phyloP scores from a whole-genome alignment of 2,113 vertebrate species.

The Ptychochromis oligacanthus region DNA sequence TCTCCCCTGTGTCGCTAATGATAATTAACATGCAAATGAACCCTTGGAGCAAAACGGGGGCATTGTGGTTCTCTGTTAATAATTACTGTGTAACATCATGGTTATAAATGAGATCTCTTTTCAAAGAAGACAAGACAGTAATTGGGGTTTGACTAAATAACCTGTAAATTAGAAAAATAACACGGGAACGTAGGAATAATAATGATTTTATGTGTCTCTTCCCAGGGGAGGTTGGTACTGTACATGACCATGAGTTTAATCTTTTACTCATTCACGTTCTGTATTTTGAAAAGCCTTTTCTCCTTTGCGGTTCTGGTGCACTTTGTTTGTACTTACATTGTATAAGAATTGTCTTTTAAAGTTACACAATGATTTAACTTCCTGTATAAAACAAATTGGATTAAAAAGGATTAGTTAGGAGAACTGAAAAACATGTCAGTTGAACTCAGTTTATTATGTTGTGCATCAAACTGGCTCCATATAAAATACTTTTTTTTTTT shows the following conservation, averaged over 20 bases:
- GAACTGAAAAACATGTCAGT: no score
- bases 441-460: no score
- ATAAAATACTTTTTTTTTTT: no score
- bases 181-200: neutral
- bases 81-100: slow-evolving; percentile 91
- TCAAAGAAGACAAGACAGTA: slow-evolving; percentile 84
- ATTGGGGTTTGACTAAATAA: slow-evolving; percentile 84
- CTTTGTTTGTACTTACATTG: neutral
- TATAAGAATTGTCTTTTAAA: neutral
- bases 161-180: slow-evolving; percentile 14
- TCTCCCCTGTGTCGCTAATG: slow-evolving; percentile 83
- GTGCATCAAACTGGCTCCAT: no score
- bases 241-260: neutral
- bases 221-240: neutral
- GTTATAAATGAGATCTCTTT: slow-evolving; percentile 88
- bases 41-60: slow-evolving; percentile 78
- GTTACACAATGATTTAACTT: no score
- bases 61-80: slow-evolving; percentile 85
- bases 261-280: no score
- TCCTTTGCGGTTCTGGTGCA: neutral
- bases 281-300: neutral
- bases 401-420: no score
- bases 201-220: slow-evolving; percentile 25
- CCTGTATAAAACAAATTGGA: no score
- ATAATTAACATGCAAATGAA: slow-evolving; percentile 99